Conservation (phyloP, 2,113 vertebrate species). For the Glaucomys volans region DNA sequence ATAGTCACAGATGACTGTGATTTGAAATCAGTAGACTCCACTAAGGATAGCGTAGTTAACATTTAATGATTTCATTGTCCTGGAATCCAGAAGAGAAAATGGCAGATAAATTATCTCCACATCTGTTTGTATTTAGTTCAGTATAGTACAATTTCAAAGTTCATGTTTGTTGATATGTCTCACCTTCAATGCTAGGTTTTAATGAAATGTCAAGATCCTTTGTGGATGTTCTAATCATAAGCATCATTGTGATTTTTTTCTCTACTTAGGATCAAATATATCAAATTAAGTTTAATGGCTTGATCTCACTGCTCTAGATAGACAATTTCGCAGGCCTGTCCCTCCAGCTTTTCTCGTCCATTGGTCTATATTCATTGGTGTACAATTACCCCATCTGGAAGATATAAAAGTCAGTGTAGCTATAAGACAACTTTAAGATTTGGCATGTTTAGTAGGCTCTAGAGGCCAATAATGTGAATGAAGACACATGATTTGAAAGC, state of each 20-base stretch:
- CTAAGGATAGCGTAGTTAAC: neutral
- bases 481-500: constrained; percentile 64
- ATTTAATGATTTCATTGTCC: neutral
- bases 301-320: neutral
- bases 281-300: neutral
- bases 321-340: neutral
- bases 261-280: neutral
- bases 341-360: neutral
- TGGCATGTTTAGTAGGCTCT: constrained; percentile 61
- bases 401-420: constrained; percentile 30
- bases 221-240: neutral
- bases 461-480: constrained; percentile 33
- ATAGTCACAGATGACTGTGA: neutral
- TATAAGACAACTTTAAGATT: constrained; percentile 57
- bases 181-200: constrained; percentile 1
- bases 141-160: neutral
- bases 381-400: constrained; percentile 54
- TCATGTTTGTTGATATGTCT: neutral
- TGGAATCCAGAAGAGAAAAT: neutral
- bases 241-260: neutral
- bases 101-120: neutral
- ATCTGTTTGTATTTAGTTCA: constrained; percentile 9
- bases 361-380: constrained; percentile 45
- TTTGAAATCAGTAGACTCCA: neutral
- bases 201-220: constrained; percentile 30